Evolutionary conservation across 2,888 invertebrate genomes (phyloP), one percentile per base, ranked within the genome.

Genomic region (Emmelina monodactyla): DNA sequence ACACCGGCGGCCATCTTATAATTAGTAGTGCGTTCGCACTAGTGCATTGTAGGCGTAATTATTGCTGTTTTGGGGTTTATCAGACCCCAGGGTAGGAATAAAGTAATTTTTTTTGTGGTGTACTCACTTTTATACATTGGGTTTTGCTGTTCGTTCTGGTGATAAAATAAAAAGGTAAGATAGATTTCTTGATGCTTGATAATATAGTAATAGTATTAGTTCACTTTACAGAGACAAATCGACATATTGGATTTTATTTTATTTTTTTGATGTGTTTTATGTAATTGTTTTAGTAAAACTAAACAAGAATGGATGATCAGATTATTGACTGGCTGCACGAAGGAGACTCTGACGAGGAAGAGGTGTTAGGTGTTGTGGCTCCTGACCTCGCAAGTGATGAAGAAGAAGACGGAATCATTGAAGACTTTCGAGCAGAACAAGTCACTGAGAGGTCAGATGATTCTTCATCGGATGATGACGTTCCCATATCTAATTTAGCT

Each of bases 331-430:
- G 33, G 33, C 22, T 33, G 33, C 22, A 35, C 28, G 35, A 35
- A 35, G 35, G 28, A 14, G 19, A 38, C 22, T 38, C 32, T 28
- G 38, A 38, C 30, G 38, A 34, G 30, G 34, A 38, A 34, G 34
- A 38, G 31, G 22, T 34, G 19, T 32, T 2, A 29, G 34, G 33
- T 19, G 34, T 34, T 31, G 31, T 28, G 22, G 32, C 34, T 34
- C 34, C 31, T 34, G 38, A 38, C 34, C 28, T 34, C 31, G 34
- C 22, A 31, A 38, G 31, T 38, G 38, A 38, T 34, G 34, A 16
- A 28, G 28, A 37, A 19, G 34, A 38, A 34, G 38, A 38, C 9
- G 38, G 38, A 38, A 38, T 15, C 19, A 35, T 35, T 30, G 35
- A 35, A 13, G 30, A 30, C 22, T 35, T 30, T 35, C 35, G 35